Percentiles rank a stretch among this genome's conserved stretches.
Evolutionary conservation across 2,888 invertebrate genomes (phyloP).

Genomic region (Odontocolon sp.): DNA sequence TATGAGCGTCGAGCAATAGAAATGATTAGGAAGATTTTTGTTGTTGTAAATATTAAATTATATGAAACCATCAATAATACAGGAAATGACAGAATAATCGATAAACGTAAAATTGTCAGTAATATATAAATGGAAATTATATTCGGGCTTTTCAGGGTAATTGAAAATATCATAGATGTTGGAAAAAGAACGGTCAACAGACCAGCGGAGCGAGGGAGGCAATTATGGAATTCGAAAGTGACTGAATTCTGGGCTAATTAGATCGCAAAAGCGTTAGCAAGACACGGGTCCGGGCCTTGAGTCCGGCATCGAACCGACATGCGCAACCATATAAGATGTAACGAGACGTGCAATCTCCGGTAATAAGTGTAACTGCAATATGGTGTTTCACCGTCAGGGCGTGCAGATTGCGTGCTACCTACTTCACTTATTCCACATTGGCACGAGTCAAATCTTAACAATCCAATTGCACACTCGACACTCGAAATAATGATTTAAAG

Average conservation of each 20-base stretch:
- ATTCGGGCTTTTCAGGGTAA: neutral
- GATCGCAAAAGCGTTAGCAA: slow-evolving; percentile 46
- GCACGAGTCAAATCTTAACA: slow-evolving; percentile 38
- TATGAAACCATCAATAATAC: too few species aligned
- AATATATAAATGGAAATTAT: neutral
- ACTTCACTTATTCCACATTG: slow-evolving; percentile 2
- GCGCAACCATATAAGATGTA: slow-evolving; percentile 58
- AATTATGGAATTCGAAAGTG: slow-evolving; percentile 48
- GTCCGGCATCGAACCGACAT: neutral
- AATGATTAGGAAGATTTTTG: neutral
- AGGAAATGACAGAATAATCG: slow-evolving; percentile 8
- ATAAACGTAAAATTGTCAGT: neutral
- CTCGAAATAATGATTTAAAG: neutral
- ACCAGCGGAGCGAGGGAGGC: slow-evolving; percentile 15
- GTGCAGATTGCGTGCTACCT: slow-evolving; percentile 54
- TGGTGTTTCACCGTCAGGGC: slow-evolving; percentile 54
- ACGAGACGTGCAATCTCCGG: slow-evolving; percentile 68
- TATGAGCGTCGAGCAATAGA: neutral
- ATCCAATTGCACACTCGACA: slow-evolving; percentile 29
- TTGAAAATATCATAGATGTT: neutral
- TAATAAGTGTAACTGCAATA: slow-evolving; percentile 66
- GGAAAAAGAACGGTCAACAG: slow-evolving; percentile 4
- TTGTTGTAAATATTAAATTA: neutral
- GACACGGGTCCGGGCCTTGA: slow-evolving; percentile 1
- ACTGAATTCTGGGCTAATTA: slow-evolving; percentile 37